Base-by-base conservation (phyloP, 2,888 invertebrate species). In the Agriopis marginaria region DNA sequence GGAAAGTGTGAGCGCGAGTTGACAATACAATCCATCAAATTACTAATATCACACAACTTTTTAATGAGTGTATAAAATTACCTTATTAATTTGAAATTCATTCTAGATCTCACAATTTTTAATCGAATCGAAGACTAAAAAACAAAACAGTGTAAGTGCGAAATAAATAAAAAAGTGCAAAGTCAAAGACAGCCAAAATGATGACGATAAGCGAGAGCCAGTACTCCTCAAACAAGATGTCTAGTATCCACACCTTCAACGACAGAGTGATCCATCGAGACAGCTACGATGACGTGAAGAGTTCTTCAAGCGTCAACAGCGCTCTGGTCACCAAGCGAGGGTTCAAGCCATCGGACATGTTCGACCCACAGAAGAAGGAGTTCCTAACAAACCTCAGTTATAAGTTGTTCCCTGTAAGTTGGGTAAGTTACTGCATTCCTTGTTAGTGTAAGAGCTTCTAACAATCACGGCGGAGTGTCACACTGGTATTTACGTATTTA, bases 271-370 rank as follows among this genome's bases (percentile, higher is more conserved):
- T 94, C 6, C 94, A 94, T 61, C 83, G 87, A 47, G 94, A 94
- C 80, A 93, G 89, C 84, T 94, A 89, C 77, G 91, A 94, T 66
- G 94, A 94, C 77, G 88, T 89, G 70, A 91, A 94, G 76, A 94
- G 93, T 70, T 94, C 95, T 0, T 91, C 93, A 14, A 92, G 92
- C 32, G 87, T 93, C 63, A 94, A 93, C 86, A 96, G 96, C 84
- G 94, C 96, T 14, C 94, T 97, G 72, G 95, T 97, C 83, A 96
- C 95, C 63, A 95, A 95, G 75, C 95, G 97, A 44, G 97, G 98
- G 47, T 97, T 97, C 90, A 97, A 97, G 82, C 98, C 98, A 0
- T 98, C 98, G 3, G 98, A 98, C 90, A 95, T 96, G 89, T 96
- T 96, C 85, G 97, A 98, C 90, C 97, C 98, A 0, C 94, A 94